These are phyloP conservation scores for Strigops habroptila DNA, from an alignment of 2,113 vertebrate species.

Conservation along the genomic window DNA sequence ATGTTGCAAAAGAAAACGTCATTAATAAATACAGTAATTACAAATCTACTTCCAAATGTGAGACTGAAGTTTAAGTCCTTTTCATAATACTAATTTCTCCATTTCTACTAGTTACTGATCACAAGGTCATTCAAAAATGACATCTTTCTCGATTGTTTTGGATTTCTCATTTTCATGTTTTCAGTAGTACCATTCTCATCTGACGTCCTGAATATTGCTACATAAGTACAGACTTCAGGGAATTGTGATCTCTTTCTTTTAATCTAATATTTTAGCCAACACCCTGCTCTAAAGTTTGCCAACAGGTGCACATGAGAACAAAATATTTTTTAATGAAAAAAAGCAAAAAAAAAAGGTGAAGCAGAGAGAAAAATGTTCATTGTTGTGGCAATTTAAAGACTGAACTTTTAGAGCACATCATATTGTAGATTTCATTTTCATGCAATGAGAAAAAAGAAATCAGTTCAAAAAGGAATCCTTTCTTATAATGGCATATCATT, in stretches of 20 bases:
- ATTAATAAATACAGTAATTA: not conserved
- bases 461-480: not conserved
- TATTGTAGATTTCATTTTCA: not conserved
- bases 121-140: not conserved
- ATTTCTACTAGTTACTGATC: not conserved
- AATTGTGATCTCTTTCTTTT: rapidly evolving
- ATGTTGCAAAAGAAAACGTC: not conserved
- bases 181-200: not conserved
- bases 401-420: not conserved
- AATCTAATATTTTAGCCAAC: not conserved
- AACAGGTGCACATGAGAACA: not conserved
- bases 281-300: rapidly evolving
- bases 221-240: not conserved
- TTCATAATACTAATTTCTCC: not conserved
- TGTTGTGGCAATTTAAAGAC: not conserved
- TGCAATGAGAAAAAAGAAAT: not conserved
- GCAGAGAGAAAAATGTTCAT: not conserved
- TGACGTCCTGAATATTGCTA: not conserved
- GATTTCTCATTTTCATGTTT: not conserved
- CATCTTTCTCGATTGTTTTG: not conserved
- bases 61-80: not conserved
- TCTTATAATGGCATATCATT: not conserved
- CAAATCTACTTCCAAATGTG: not conserved
- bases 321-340: not conserved
- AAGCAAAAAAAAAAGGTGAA: not conserved